Evolutionary conservation across 2,113 vertebrate genomes (phyloP), one percentile per base, ranked within the genome.

Genomic region (Catagonus wagneri): DNA sequence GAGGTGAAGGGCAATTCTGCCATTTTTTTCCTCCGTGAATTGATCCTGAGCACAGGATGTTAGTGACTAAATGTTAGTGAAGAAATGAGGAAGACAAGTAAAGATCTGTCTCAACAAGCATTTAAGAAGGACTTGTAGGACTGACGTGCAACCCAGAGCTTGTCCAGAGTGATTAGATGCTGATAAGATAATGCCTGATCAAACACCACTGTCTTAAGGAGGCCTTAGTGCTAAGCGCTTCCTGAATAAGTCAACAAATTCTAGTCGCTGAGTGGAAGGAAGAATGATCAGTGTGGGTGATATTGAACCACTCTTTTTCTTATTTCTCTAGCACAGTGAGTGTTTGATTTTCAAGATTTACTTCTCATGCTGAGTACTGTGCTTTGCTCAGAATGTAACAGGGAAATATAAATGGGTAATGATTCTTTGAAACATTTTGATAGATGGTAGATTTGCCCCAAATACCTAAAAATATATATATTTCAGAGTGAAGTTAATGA

Each of bases 1-100:
- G 3, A 27, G 2, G 0, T 0, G 8, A 19, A 8, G 23, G 0
- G 32, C 44, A 3, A 3, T 10, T 10, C 32, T 34, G 27, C 6
- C 50, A 0, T 60, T 88, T 81, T 80, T 36, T 74, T 54, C 19
- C 32, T 65, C n/a, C 3, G 19, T 36, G 56, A 54, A 71, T 32
- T 10, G 32, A 58, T 32, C 14, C 14, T 15, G 12, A 69, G 32
- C 12, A 16, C 15, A 12, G 76, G 58, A 58, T 66, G 44, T n/a
- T 19, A 50, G 27, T 29, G 39, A 32, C 69, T 61, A 56, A 20
- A 20, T 7, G 2, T 52, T 69, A 63, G 5, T 34, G 19, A 68
- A 83, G 14, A 36, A 52, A 65, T 6, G 22, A 75, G 29, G 22
- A 27, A 50, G 19, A n/a, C 20, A 39, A 27, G 4, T n/a, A 68